Evolutionary conservation across 2,113 vertebrate species (phyloP).

Genomic region (Sylvietta virens): DNA sequence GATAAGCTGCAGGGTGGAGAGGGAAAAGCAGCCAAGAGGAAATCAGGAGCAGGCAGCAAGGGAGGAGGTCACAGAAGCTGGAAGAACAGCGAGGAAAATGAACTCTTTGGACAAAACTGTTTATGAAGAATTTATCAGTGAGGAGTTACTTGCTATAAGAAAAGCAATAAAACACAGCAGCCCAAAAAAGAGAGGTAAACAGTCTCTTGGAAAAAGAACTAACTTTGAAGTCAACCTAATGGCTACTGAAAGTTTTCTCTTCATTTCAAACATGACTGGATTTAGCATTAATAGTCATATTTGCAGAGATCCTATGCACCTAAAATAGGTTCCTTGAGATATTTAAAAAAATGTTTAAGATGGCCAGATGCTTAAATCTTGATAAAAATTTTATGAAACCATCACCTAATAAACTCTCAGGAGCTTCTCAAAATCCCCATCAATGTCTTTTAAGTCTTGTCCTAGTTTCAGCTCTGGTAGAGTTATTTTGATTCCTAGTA

Average conservation of each 20-base stretch:
- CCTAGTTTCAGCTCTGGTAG: neutral
- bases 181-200: neutral
- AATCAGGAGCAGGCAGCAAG: neutral
- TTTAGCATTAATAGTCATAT: neutral
- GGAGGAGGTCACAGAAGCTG: neutral
- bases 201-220: neutral
- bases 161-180: neutral
- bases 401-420: neutral
- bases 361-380: neutral
- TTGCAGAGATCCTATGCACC: neutral
- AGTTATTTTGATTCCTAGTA: neutral
- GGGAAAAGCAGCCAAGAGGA: constrained; percentile 27
- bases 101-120: neutral
- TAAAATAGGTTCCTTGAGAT: neutral
- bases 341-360: neutral
- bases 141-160: neutral
- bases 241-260: neutral
- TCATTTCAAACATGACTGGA: neutral
- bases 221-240: neutral
- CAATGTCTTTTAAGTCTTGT: neutral
- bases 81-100: neutral
- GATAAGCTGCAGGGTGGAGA: neutral
- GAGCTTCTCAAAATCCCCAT: neutral
- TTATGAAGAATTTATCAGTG: neutral
- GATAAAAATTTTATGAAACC: neutral